Evolutionary conservation across 30 jellyfish, hydroid and myxozoan species (phyloP).

Genomic region (Cassiopea xamachana): DNA sequence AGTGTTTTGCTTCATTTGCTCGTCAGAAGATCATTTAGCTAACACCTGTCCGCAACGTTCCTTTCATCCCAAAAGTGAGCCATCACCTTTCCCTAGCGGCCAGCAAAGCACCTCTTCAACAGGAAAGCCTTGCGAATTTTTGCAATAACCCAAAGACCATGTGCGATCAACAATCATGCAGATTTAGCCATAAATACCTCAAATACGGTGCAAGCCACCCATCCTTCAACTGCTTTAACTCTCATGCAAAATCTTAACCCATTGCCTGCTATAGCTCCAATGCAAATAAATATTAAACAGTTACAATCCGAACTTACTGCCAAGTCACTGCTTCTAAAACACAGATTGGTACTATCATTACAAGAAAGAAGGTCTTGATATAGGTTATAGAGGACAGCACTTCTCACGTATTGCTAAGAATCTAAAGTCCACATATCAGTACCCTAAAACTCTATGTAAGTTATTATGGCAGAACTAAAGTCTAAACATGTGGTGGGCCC

Average conservation of each 20-base stretch:
- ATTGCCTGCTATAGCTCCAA: neutral
- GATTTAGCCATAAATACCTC: neutral
- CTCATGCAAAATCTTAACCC: neutral
- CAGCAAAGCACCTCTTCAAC: neutral
- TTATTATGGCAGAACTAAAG: neutral
- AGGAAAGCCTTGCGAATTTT: neutral
- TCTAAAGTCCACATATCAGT: neutral
- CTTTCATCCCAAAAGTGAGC: neutral
- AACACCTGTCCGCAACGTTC: neutral
- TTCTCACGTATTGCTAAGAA: neutral
- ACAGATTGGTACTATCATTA: neutral
- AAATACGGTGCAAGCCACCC: neutral
- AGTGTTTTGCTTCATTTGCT: too few relatives aligned
- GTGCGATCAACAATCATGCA: neutral
- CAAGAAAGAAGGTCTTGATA: neutral
- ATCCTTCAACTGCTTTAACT: neutral
- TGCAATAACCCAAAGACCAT: neutral
- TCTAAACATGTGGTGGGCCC: neutral
- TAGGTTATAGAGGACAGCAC: neutral
- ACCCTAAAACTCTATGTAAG: neutral
- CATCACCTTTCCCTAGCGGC: neutral
- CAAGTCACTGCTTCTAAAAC: neutral
- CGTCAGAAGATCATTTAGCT: too few relatives aligned
- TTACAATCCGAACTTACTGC: neutral
- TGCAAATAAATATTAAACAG: neutral